Percentiles rank a stretch among this genome's conserved stretches.
Conservation (phyloP, 2,113 vertebrate species). For the Callospermophilus lateralis region DNA sequence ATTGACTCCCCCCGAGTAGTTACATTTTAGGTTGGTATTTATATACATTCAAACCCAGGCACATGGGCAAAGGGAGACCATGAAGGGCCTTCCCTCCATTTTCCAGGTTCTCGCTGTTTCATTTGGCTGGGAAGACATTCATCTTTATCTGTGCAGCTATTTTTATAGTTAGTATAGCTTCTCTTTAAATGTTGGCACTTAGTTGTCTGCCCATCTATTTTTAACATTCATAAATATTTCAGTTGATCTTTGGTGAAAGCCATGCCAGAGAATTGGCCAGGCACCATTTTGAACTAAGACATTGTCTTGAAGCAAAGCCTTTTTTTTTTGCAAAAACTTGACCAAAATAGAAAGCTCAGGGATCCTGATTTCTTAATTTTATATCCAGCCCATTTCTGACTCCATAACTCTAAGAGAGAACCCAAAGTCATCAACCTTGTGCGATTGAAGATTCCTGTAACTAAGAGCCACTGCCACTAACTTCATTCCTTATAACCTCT, state of each 20-base stretch:
- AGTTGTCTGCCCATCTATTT: not conserved
- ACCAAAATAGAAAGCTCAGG: not conserved
- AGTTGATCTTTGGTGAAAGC: not conserved
- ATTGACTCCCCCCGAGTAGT: not conserved
- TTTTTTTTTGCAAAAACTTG: not conserved
- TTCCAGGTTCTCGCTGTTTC: not conserved
- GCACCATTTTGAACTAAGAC: not conserved
- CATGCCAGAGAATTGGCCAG: not conserved
- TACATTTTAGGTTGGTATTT: not conserved
- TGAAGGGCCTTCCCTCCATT: not conserved
- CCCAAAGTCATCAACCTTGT: not conserved
- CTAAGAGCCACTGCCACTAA: not conserved
- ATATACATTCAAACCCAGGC: not conserved
- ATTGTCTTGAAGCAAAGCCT: not conserved
- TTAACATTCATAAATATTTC: not conserved
- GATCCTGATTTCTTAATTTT: not conserved
- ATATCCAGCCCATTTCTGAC: not conserved
- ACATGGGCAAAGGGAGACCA: not conserved
- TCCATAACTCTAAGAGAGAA: not conserved
- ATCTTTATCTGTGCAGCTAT: not conserved
- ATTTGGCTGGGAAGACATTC: not conserved
- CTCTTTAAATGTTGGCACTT: not conserved
- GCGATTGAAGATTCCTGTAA: not conserved
- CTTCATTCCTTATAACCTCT: not conserved
- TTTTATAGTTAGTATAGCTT: not conserved